Conservation (phyloP, 2,797 vertebrate genomes). For the Sarcophilus harrisii region DNA sequence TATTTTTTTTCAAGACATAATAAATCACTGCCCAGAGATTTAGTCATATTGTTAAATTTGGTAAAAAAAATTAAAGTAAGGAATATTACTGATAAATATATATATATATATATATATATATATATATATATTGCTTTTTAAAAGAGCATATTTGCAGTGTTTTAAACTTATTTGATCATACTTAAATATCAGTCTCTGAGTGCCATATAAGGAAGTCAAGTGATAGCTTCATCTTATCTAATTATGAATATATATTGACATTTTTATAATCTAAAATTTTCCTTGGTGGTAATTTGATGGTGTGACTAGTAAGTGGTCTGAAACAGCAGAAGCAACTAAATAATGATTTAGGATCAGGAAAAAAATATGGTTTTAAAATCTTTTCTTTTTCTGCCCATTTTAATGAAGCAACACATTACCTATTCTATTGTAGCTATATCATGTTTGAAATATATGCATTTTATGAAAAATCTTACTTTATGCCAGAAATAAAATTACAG, state of each 20-base stretch:
- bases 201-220: constrained; percentile 52
- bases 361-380: not conserved
- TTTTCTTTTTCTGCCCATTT: not conserved
- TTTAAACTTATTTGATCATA: not conserved
- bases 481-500: not conserved
- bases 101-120: constrained; percentile 19
- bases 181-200: constrained; percentile 43
- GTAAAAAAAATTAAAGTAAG: constrained; percentile 67
- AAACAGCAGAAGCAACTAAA: constrained; percentile 49
- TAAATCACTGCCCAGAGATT: constrained; percentile 61
- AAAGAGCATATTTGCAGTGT: not conserved
- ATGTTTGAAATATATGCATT: not conserved
- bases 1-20: constrained; percentile 59
- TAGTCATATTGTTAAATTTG: constrained; percentile 52
- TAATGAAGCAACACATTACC: not conserved
- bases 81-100: constrained; percentile 69
- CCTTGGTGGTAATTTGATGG: constrained; percentile 50
- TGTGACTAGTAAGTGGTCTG: constrained; percentile 62
- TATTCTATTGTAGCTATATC: not conserved
- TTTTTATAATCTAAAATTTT: constrained; percentile 66
- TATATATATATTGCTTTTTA: constrained; percentile 72
- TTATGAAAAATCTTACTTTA: constrained; percentile 7
- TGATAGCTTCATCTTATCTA: constrained; percentile 67
- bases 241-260: constrained; percentile 47
- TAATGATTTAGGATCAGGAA: constrained; percentile 40